Evolutionary conservation across 2,797 vertebrate genomes (phyloP).

Genomic region (Paguma larvata): DNA sequence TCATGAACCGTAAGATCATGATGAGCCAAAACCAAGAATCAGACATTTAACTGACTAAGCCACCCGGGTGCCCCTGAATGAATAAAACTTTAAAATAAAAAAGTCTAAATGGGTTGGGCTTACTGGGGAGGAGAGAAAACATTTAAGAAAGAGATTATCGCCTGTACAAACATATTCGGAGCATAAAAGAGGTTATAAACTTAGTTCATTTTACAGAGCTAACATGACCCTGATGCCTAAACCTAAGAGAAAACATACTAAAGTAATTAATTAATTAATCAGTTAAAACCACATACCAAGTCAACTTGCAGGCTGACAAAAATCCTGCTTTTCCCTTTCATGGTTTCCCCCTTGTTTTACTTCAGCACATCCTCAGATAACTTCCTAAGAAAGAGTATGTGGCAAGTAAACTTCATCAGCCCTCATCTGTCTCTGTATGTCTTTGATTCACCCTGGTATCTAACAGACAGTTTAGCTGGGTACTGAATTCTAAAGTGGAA

Average conservation of each 20-base stretch:
- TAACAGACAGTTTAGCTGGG: conserved; percentile 36
- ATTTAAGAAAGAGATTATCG: background rate
- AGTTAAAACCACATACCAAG: background rate
- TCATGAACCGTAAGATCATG: too few relatives aligned
- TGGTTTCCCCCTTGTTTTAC: conserved; percentile 22
- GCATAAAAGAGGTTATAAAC: background rate
- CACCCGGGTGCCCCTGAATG: too few relatives aligned
- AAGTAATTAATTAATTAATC: background rate
- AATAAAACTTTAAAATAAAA: background rate
- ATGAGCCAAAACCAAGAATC: too few relatives aligned
- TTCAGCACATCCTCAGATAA: background rate
- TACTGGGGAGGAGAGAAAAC: background rate
- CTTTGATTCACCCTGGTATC: background rate
- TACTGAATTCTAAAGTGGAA: conserved; percentile 46
- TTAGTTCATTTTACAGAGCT: background rate
- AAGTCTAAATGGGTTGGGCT: background rate
- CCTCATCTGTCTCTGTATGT: background rate
- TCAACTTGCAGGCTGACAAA: background rate
- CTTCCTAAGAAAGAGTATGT: background rate
- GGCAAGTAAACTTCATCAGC: background rate
- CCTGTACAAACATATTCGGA: conserved; percentile 47
- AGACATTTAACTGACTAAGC: too few relatives aligned
- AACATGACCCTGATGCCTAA: background rate
- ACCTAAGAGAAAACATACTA: background rate
- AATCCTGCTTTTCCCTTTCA: background rate